A percentile compares a stretch with the other conserved stretches of the same genome.
phyloP scores from a whole-genome alignment of 2,888 invertebrate genomes.

The Polymixis flavicincta region DNA sequence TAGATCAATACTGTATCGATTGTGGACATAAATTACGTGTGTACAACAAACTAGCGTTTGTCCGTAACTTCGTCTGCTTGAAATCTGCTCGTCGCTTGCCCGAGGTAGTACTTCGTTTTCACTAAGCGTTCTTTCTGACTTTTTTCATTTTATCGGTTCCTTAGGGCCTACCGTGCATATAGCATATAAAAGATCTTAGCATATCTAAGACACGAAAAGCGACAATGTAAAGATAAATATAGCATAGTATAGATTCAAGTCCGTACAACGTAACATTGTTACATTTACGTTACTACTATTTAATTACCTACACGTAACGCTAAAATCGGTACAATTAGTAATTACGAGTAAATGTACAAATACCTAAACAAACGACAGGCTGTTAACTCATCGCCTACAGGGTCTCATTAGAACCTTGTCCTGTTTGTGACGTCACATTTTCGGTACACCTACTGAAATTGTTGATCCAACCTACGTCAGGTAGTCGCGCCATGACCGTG shows the following conservation, averaged over 20 bases:
- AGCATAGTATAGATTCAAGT: background rate
- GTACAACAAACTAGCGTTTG: no score
- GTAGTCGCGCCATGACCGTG: background rate
- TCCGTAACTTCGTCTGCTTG: no score
- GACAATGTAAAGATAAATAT: no score
- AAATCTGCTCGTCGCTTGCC: no score
- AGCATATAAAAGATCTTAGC: no score
- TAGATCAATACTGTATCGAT: background rate
- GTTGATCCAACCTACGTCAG: constrained; percentile 20
- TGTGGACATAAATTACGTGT: background rate
- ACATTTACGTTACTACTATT: background rate
- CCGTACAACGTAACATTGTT: background rate
- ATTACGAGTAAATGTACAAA: constrained; percentile 2
- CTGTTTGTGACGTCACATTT: constrained; percentile 49
- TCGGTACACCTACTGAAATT: constrained; percentile 29
- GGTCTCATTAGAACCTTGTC: constrained; percentile 21
- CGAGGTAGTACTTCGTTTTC: no score
- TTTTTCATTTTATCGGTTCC: no score
- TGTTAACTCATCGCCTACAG: constrained; percentile 25
- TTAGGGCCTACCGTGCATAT: no score
- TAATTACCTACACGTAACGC: constrained; percentile 16
- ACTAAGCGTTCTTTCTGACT: no score
- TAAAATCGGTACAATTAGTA: constrained; percentile 11
- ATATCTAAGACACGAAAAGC: no score
- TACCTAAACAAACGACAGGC: constrained; percentile 32